A percentile compares a stretch with the other conserved stretches of the same genome.
Evolutionary conservation across 2,888 invertebrate genomes (phyloP).

Genomic region (Tenthredo scrophulariae): DNA sequence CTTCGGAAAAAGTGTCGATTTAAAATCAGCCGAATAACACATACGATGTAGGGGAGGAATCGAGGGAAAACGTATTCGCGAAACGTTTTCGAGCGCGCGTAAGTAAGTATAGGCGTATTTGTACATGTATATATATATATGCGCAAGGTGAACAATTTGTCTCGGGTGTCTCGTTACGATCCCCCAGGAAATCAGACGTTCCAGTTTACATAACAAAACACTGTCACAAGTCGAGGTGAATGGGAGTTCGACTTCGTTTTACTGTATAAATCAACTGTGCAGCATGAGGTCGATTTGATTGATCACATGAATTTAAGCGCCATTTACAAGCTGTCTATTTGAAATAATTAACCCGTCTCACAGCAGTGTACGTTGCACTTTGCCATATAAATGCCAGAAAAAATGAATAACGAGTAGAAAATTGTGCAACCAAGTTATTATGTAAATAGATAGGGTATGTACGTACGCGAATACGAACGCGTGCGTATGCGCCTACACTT

Average conservation of each 20-base stretch:
- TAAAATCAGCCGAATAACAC: slow-evolving; percentile 18
- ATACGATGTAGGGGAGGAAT: slow-evolving; percentile 22
- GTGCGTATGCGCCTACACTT: not conserved
- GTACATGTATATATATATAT: not conserved
- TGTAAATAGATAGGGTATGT: slow-evolving; percentile 60
- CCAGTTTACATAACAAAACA: slow-evolving; percentile 36
- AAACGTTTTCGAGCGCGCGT: not conserved
- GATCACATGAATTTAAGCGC: slow-evolving; percentile 57
- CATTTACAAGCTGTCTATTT: slow-evolving; percentile 59
- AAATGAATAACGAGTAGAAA: slow-evolving; percentile 68
- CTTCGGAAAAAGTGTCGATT: slow-evolving; percentile 19
- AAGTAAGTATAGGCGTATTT: not conserved
- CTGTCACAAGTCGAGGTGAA: slow-evolving; percentile 44
- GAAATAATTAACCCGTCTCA: slow-evolving; percentile 62
- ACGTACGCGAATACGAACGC: slow-evolving; percentile 5
- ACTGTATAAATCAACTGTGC: slow-evolving; percentile 24
- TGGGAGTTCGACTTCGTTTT: slow-evolving; percentile 13
- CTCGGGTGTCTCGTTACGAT: slow-evolving; percentile 45
- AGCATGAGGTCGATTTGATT: slow-evolving; percentile 43
- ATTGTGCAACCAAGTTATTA: slow-evolving; percentile 67
- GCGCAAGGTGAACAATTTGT: slow-evolving; percentile 41
- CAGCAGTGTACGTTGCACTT: slow-evolving; percentile 60
- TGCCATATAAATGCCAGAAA: slow-evolving; percentile 64
- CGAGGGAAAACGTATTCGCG: not conserved
- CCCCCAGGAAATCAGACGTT: slow-evolving; percentile 52